Evolutionary conservation across 1,140 invertebrate genomes (phyloP).

Genomic region (Drosophila guanche): DNA sequence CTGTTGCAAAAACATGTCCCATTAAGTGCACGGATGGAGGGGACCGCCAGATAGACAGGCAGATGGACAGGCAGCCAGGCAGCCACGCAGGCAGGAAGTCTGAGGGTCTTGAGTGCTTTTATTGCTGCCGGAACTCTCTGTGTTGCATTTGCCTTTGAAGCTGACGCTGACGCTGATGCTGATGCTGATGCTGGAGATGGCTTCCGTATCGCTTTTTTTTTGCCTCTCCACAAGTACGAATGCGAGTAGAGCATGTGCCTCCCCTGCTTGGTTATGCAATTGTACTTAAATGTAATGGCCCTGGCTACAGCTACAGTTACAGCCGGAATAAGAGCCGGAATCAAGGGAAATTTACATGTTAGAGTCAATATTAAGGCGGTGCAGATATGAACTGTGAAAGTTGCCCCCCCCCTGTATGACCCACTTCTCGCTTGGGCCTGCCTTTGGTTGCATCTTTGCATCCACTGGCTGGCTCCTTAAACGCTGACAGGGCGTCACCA

Average conservation of each 20-base stretch:
- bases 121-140: constrained; percentile 75
- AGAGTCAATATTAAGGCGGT: constrained; percentile 8
- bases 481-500: constrained; percentile 21
- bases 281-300: constrained; percentile 77
- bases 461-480: constrained; percentile 12
- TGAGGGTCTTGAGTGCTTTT: constrained; percentile 77
- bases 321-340: constrained; percentile 44
- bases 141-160: constrained; percentile 73
- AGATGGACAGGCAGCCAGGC: constrained; percentile 12
- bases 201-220: constrained; percentile 32
- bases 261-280: constrained; percentile 69
- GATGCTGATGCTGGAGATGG: constrained; percentile 46
- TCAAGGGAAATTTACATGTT: constrained; percentile 52
- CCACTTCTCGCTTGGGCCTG: too few relatives aligned
- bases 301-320: constrained; percentile 61
- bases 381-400: background rate
- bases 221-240: background rate
- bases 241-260: background rate
- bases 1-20: constrained; percentile 80
- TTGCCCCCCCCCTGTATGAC: background rate
- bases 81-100: constrained; percentile 58
- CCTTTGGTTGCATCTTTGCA: background rate
- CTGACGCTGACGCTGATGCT: constrained; percentile 62
- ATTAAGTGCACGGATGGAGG: constrained; percentile 73
- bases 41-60: constrained; percentile 2